phyloP scores from a whole-genome alignment of 2,888 invertebrate species.

The Caenorhabditis wallacei region DNA sequence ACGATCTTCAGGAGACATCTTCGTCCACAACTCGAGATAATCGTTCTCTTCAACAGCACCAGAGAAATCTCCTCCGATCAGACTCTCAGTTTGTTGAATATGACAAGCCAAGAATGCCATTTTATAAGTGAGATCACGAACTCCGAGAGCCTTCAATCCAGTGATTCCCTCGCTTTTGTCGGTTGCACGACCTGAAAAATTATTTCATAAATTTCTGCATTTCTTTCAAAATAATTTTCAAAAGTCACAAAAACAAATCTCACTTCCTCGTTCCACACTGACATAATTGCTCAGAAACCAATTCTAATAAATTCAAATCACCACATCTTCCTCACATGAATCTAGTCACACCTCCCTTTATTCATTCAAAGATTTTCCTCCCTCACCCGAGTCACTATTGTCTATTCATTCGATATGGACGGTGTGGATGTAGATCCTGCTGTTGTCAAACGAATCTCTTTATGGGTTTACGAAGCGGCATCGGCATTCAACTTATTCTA shows the following conservation, averaged over 20 bases:
- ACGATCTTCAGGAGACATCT: slow-evolving; percentile 89
- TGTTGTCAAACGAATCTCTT: slow-evolving; percentile 31
- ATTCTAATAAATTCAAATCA: slow-evolving; percentile 33
- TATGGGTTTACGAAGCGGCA: slow-evolving; percentile 39
- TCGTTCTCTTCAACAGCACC: slow-evolving; percentile 89
- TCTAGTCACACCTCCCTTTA: slow-evolving; percentile 18
- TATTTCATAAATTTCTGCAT: neutral
- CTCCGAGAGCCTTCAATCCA: slow-evolving; percentile 92
- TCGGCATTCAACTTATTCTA: slow-evolving; percentile 49
- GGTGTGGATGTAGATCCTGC: slow-evolving; percentile 34
- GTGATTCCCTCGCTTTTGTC: slow-evolving; percentile 90
- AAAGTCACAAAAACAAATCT: neutral
- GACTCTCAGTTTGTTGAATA: slow-evolving; percentile 85
- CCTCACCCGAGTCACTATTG: neutral
- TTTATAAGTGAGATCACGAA: slow-evolving; percentile 91
- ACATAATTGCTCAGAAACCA: slow-evolving; percentile 22
- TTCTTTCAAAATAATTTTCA: neutral
- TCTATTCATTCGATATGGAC: neutral
- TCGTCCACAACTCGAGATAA: slow-evolving; percentile 84
- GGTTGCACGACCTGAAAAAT: slow-evolving; percentile 78
- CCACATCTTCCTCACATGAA: slow-evolving; percentile 18
- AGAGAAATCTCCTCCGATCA: slow-evolving; percentile 49
- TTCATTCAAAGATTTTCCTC: neutral
- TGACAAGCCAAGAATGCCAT: slow-evolving; percentile 96
- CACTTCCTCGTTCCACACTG: slow-evolving; percentile 39